Conservation (phyloP, 1,140 invertebrate species). For the Halictus rubicundus region DNA sequence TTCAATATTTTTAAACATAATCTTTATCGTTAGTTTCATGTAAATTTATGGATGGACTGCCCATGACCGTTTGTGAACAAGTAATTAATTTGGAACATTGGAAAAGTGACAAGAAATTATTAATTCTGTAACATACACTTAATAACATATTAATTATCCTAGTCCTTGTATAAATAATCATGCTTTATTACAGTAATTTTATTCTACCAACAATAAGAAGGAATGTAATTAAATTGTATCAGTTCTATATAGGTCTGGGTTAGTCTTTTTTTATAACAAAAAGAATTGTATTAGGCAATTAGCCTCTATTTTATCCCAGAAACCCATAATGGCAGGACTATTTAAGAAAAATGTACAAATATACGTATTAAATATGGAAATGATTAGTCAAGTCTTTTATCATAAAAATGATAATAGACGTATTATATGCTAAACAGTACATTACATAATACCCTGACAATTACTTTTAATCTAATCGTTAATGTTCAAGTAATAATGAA, state of each 20-base stretch:
- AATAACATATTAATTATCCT: constrained; percentile 63
- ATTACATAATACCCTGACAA: constrained; percentile 46
- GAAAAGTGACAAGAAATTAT: constrained; percentile 26
- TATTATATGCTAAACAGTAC: constrained; percentile 37
- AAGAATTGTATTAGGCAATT: constrained; percentile 24
- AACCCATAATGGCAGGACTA: constrained; percentile 61
- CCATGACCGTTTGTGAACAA: neutral
- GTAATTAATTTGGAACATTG: constrained; percentile 9
- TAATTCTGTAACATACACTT: constrained; percentile 38
- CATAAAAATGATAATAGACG: constrained; percentile 32
- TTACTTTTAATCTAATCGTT: constrained; percentile 43
- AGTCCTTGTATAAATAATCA: constrained; percentile 54
- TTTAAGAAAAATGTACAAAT: constrained; percentile 55
- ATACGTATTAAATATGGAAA: constrained; percentile 33
- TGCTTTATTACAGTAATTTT: constrained; percentile 50
- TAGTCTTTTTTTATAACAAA: constrained; percentile 59
- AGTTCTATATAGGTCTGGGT: constrained; percentile 62
- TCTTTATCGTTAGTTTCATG: neutral
- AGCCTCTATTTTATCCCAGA: constrained; percentile 51
- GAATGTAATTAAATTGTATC: constrained; percentile 59
- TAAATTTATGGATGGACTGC: constrained; percentile 10
- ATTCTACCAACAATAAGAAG: constrained; percentile 56
- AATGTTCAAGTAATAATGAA: constrained; percentile 23
- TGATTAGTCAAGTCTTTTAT: constrained; percentile 45
- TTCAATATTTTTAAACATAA: constrained; percentile 2